phyloP scores from a whole-genome alignment of 2,888 invertebrate genomes.

The Stenurella melanura region DNA sequence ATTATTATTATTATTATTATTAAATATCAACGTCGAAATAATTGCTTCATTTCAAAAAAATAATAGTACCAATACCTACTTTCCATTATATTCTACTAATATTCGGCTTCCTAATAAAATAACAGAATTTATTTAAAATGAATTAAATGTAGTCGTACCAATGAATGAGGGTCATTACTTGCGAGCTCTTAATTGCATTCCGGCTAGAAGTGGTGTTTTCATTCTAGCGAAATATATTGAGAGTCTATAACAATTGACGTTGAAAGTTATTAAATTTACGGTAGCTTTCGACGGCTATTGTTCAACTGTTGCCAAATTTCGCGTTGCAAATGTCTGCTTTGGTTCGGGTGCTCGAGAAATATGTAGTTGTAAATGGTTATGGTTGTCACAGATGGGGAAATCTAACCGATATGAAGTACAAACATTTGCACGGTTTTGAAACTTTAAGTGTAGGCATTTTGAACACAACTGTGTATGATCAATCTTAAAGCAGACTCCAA shows the following conservation, averaged over 20 bases:
- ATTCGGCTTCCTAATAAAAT: not conserved
- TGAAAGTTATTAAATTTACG: conserved; percentile 3
- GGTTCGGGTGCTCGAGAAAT: not conserved
- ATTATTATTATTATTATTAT: too few relatives aligned
- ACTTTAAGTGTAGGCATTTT: too few relatives aligned
- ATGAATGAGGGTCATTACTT: conserved; percentile 1
- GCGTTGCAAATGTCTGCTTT: not conserved
- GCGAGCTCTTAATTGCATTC: not conserved
- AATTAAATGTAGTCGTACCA: not conserved
- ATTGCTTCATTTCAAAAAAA: not conserved
- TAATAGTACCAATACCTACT: not conserved
- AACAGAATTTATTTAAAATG: not conserved
- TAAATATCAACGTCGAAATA: too few relatives aligned
- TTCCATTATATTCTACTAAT: not conserved
- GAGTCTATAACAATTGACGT: not conserved
- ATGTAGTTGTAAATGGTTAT: too few relatives aligned
- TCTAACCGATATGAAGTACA: too few relatives aligned
- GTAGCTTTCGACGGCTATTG: not conserved
- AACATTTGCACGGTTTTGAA: too few relatives aligned
- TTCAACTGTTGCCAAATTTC: not conserved
- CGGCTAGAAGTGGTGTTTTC: not conserved
- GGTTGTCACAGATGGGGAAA: too few relatives aligned
- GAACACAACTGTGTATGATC: too few relatives aligned
- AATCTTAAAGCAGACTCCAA: too few relatives aligned
- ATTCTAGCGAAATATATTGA: conserved; percentile 2